phyloP scores from a whole-genome alignment of 2,113 vertebrate genomes.

The Pangasianodon hypophthalmus region DNA sequence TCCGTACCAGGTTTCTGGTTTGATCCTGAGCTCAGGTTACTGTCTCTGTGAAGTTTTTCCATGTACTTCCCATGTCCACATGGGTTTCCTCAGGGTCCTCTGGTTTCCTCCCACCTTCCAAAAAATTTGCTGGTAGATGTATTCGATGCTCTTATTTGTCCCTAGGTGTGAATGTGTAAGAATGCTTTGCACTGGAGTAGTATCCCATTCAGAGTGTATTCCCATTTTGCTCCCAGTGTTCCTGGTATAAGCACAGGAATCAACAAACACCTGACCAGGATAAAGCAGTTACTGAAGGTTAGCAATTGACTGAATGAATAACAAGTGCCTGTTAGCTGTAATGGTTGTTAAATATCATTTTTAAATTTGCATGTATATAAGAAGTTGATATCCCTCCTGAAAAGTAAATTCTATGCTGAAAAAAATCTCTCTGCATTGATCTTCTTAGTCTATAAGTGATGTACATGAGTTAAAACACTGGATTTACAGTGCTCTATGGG shows the following conservation, averaged over 20 bases:
- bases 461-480: not conserved
- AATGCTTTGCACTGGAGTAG: not conserved
- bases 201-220: too few relatives aligned
- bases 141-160: not conserved
- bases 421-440: not conserved
- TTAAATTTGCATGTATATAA: not conserved
- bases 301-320: not conserved
- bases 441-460: not conserved
- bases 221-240: too few relatives aligned
- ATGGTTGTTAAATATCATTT: not conserved
- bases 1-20: not conserved
- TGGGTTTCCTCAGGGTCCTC: not conserved
- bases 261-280: not conserved
- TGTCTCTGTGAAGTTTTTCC: not conserved
- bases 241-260: not conserved
- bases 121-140: not conserved
- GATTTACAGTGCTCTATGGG: not conserved
- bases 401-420: not conserved
- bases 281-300: not conserved
- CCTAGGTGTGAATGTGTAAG: not conserved
- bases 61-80: not conserved
- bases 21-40: not conserved
- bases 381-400: not conserved
- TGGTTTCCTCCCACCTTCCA: not conserved
- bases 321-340: not conserved